A percentile compares a stretch with the other conserved stretches of the same genome.
Evolutionary conservation across 2,888 invertebrate species (phyloP).

Genomic region (Malachius bipustulatus): DNA sequence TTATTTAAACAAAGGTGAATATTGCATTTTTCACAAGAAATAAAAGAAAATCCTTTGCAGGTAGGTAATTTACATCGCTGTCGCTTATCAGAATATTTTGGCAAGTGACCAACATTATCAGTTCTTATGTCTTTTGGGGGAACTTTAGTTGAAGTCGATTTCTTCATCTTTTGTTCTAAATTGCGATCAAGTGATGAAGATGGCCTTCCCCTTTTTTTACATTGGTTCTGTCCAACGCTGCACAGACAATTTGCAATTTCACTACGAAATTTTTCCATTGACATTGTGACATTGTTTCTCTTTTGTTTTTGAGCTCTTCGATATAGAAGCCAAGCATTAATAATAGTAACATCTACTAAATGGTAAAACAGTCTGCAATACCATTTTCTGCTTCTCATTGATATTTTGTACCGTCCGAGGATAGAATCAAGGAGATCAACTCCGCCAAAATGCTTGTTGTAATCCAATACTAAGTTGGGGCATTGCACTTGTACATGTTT

Average conservation of each 20-base stretch:
- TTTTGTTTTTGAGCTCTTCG: neutral
- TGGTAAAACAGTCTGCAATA: constrained; percentile 15
- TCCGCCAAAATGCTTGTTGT: constrained; percentile 20
- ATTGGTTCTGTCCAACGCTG: neutral
- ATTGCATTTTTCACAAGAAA: too few species aligned
- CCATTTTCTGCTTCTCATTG: constrained; percentile 13
- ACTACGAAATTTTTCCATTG: constrained; percentile 5
- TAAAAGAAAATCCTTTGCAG: too few species aligned
- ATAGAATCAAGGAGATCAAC: constrained; percentile 14
- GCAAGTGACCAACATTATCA: too few species aligned
- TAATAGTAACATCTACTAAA: constrained; percentile 11
- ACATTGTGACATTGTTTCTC: constrained; percentile 2
- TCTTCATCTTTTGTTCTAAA: constrained; percentile 5
- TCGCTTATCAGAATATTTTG: too few species aligned
- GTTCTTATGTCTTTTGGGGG: too few species aligned
- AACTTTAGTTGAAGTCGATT: too few species aligned
- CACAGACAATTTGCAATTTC: constrained; percentile 7
- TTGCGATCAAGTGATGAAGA: constrained; percentile 3
- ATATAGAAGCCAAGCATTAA: constrained; percentile 13
- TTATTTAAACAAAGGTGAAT: too few species aligned
- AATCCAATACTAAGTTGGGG: constrained; percentile 13
- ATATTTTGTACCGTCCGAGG: constrained; percentile 14
- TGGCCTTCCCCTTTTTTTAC: constrained; percentile 8
- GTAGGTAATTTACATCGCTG: too few species aligned
- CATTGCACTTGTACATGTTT: constrained; percentile 10